These are phyloP conservation scores for Chitala chitala DNA, from an alignment of 2,113 vertebrate genomes.

Conservation along the genomic window DNA sequence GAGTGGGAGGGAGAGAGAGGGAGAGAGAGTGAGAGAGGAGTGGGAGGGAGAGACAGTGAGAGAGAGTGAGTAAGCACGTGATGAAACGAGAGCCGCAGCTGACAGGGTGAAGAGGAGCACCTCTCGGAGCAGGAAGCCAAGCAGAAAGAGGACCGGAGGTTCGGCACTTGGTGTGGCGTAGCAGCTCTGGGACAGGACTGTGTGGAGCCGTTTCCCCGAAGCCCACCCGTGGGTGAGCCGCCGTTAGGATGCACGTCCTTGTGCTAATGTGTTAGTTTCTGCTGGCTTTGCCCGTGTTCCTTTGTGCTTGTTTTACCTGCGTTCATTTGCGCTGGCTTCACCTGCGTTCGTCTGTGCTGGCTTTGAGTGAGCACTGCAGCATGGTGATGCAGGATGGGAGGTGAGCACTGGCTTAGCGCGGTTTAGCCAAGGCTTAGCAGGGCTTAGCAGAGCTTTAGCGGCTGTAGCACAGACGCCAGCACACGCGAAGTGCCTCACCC, in stretches of 20 bases:
- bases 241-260: not conserved
- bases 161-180: not conserved
- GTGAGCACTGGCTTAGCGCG: constrained; percentile 30
- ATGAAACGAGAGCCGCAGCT: not conserved
- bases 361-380: too few species aligned
- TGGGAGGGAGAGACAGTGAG: constrained; percentile 5
- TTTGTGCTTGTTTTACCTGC: too few species aligned
- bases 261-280: too few species aligned
- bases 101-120: not conserved
- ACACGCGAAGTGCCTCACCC: not conserved
- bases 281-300: too few species aligned
- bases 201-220: too few species aligned
- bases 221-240: not conserved
- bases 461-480: not conserved
- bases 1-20: too few species aligned
- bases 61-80: not conserved
- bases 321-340: too few species aligned
- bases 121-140: not conserved
- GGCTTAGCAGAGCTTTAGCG: not conserved
- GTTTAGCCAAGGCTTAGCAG: not conserved
- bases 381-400: too few species aligned
- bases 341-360: too few species aligned
- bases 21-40: too few species aligned
- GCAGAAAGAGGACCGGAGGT: not conserved
- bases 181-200: not conserved